Evolutionary conservation across 64 coral and sea anemone species (phyloP).

Genomic region (Montipora sp.): DNA sequence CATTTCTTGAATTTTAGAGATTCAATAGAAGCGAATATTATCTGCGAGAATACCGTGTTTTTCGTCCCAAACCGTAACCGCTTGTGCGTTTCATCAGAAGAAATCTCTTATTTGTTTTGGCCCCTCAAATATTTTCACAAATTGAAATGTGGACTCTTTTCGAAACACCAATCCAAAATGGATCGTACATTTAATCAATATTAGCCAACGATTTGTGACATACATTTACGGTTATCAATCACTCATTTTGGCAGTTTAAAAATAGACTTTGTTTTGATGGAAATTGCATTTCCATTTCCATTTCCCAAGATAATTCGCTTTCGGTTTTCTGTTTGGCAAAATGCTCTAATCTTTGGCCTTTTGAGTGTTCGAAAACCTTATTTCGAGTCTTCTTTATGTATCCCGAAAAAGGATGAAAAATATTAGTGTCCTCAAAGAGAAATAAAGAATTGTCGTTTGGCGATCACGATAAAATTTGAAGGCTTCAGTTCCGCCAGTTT

Average conservation of each 20-base stretch:
- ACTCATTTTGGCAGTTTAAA: not conserved
- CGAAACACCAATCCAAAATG: not conserved
- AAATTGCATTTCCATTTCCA: slow-evolving; percentile 29
- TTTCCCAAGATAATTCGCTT: slow-evolving; percentile 4
- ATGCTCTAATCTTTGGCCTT: not conserved
- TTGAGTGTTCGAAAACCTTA: not conserved
- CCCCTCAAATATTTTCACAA: slow-evolving; percentile 43
- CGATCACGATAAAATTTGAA: not conserved
- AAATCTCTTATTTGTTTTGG: slow-evolving; percentile 2
- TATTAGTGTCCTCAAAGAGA: not conserved
- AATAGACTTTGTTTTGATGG: not conserved
- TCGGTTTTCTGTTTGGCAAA: slow-evolving; percentile 24
- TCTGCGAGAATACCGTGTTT: not conserved
- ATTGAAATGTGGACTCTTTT: not conserved
- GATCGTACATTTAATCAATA: slow-evolving; percentile 2
- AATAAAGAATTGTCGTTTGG: not conserved
- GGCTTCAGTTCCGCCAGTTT: not conserved
- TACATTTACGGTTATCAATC: slow-evolving; percentile 13
- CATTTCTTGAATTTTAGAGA: not conserved
- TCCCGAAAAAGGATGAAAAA: not conserved
- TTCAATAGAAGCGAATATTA: not conserved
- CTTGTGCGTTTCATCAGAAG: not conserved
- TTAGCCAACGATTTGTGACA: not conserved
- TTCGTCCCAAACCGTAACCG: not conserved
- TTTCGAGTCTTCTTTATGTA: not conserved